Base-by-base conservation (phyloP, 2,888 invertebrate genomes). In the Dione vanillae region DNA sequence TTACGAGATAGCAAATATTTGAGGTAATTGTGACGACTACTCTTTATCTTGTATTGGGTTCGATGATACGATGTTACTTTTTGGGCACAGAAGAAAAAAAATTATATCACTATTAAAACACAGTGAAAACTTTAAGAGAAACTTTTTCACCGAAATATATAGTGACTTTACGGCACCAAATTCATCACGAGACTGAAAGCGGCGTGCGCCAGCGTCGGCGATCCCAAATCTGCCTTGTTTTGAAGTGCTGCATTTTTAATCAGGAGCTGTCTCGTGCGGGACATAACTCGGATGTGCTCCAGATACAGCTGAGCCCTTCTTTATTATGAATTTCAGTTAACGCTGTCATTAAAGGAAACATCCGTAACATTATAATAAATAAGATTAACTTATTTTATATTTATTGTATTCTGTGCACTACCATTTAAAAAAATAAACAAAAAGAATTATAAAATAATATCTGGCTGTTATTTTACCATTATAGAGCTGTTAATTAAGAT, bases 241-340 rank as follows among this genome's bases (percentile, higher is more conserved):
- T 88, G 86, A 89, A 90, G 85, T 86, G 83, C 82, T 93, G 90
- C 91, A 93, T 93, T 91, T 93, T 93, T 93, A 92, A 93, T 89
- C 86, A 82, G 82, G 85, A 83, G 84, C 89, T 87, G 92, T 91
- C 92, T 92, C 92, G 88, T 86, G 91, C 88, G 92, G 91, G 90
- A 90, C 90, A 92, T 93, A 92, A 92, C 91, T 91, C 90, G 88
- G 87, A 86, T 86, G 85, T 83, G 86, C 83, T 87, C 84, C 83
- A 85, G 85, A 85, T 89, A 88, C 91, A 92, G 89, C 90, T 91
- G 91, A 84, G 89, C 85, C 86, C 82, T 84, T 86, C 86, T 87
- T 83, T 88, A 91, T 92, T 91, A 91, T 86, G 84, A 87, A 90
- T 89, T 92, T 92, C 88, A 92, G 91, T 92, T 92, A 93, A 90